A percentile compares a stretch with the other conserved stretches of the same genome.
phyloP scores from a whole-genome alignment of 2,113 vertebrate genomes.

The Microcebus murinus region DNA sequence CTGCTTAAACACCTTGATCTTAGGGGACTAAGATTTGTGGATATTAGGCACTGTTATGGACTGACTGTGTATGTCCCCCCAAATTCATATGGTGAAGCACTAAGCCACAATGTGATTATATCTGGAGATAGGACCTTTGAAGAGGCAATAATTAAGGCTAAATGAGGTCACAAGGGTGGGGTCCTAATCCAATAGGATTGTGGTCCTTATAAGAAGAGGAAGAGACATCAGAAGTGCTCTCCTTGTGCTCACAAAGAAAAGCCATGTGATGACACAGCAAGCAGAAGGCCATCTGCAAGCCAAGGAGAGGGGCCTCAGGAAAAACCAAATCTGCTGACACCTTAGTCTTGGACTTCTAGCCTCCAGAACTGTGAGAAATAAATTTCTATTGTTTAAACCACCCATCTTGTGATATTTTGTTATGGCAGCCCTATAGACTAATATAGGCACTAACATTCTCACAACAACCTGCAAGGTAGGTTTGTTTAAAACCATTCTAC shows the following conservation, averaged over 20 bases:
- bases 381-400: not conserved
- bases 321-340: not conserved
- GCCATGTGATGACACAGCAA: not conserved
- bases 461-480: not conserved
- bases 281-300: not conserved
- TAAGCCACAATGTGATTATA: not conserved
- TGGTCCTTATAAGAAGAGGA: not conserved
- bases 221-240: not conserved
- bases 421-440: not conserved
- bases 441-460: not conserved
- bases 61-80: not conserved
- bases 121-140: not conserved
- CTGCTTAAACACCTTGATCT: not conserved
- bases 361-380: conserved; percentile 3
- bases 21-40: not conserved
- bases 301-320: not conserved
- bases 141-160: not conserved
- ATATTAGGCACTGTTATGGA: not conserved
- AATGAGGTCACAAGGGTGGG: not conserved
- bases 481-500: not conserved
- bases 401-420: not conserved
- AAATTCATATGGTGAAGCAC: not conserved
- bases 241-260: not conserved
- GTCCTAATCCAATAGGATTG: not conserved
- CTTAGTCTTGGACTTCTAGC: not conserved